phyloP scores from a whole-genome alignment of 64 coral and sea anemone genomes.

The Platygyra sinensis region DNA sequence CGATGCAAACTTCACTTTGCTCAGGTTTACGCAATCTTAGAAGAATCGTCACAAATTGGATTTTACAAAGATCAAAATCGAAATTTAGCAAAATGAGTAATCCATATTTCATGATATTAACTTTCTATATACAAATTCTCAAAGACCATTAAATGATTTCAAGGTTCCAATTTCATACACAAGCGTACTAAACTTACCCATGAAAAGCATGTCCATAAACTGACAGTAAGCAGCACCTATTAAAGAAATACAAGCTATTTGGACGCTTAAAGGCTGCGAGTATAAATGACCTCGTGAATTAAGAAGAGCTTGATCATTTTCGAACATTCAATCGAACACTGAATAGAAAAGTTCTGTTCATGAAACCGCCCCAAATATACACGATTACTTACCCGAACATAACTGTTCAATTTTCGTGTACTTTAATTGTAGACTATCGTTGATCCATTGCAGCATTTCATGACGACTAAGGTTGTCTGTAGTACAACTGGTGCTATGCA shows the following conservation, averaged over 20 bases:
- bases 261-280: neutral
- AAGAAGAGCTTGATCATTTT: neutral
- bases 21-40: constrained; percentile 86
- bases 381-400: constrained; percentile 78
- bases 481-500: constrained; percentile 83
- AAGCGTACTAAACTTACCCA: constrained; percentile 71
- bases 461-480: constrained; percentile 97
- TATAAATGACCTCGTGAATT: neutral
- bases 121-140: neutral
- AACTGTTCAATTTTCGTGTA: constrained; percentile 95
- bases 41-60: neutral
- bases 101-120: neutral
- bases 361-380: neutral
- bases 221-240: constrained; percentile 98
- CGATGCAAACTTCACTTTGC: constrained; percentile 91
- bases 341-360: neutral
- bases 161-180: constrained; percentile 20
- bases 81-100: neutral
- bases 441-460: constrained; percentile 89
- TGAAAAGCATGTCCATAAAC: constrained; percentile 99
- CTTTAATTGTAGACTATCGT: constrained; percentile 68
- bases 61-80: neutral
- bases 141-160: neutral
- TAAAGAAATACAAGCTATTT: constrained; percentile 53
- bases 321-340: constrained; percentile 23